These are phyloP conservation scores for Phengaris alcon DNA, from an alignment of 2,888 invertebrate species.

Conservation along the genomic window DNA sequence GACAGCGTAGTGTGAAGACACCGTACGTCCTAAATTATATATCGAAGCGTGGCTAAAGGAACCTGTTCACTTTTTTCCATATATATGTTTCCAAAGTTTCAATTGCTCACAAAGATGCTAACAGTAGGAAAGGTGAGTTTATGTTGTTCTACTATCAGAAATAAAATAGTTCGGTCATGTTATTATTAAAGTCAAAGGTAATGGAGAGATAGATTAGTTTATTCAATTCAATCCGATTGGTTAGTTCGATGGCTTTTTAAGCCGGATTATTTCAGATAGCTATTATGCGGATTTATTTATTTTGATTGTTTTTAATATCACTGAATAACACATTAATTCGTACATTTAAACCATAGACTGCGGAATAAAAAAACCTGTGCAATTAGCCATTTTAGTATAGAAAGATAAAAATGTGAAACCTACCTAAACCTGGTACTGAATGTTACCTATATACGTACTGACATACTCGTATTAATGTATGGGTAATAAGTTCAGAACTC, in stretches of 20 bases:
- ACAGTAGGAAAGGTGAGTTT: too few species aligned
- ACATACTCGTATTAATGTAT: too few species aligned
- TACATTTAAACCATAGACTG: background rate
- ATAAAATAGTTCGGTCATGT: too few species aligned
- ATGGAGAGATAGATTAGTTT: background rate
- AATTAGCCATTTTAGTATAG: background rate
- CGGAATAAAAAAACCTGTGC: background rate
- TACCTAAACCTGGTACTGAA: too few species aligned
- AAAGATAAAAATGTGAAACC: too few species aligned
- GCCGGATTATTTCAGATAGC: conserved; percentile 5
- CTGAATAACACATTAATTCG: background rate
- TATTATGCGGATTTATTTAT: background rate
- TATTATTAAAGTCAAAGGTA: too few species aligned
- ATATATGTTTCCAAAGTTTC: too few species aligned
- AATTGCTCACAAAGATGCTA: too few species aligned
- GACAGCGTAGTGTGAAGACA: conserved; percentile 33
- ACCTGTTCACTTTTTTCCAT: too few species aligned
- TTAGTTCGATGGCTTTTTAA: background rate
- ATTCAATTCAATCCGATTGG: background rate
- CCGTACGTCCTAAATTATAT: conserved; percentile 30
- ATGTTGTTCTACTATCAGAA: too few species aligned
- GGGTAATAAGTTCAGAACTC: background rate
- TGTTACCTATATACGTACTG: too few species aligned
- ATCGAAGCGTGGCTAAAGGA: conserved; percentile 23
- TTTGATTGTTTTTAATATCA: background rate